These are phyloP conservation scores for Malthinus seriepunctatus DNA, from an alignment of 2,888 invertebrate species.

Conservation along the genomic window DNA sequence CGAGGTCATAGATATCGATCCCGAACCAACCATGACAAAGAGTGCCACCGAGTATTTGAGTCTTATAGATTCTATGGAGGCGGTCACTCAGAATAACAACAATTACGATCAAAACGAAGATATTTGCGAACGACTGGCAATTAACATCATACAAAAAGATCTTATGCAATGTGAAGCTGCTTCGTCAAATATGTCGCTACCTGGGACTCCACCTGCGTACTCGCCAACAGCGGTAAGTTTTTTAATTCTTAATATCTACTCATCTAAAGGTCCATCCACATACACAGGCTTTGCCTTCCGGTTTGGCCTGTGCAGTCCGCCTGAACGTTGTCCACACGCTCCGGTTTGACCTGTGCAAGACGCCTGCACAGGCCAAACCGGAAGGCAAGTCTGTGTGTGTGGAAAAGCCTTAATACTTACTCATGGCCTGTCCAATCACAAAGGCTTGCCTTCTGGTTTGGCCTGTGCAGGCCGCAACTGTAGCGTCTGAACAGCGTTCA, in stretches of 20 bases:
- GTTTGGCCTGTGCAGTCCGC: too few species aligned
- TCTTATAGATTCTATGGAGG: slow-evolving; percentile 54
- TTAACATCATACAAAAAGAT: slow-evolving; percentile 87
- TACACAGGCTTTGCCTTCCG: too few species aligned
- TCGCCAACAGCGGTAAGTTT: slow-evolving; percentile 49
- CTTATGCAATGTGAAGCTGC: slow-evolving; percentile 83
- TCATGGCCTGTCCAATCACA: too few species aligned
- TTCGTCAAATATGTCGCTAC: slow-evolving; percentile 58
- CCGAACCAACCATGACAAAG: slow-evolving; percentile 60
- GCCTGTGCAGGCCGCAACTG: too few species aligned
- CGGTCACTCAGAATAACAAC: slow-evolving; percentile 31
- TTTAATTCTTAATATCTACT: slow-evolving; percentile 1
- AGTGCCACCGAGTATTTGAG: slow-evolving; percentile 49
- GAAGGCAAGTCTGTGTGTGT: too few species aligned
- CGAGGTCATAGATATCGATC: slow-evolving; percentile 80
- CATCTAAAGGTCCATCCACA: too few species aligned
- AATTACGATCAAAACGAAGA: slow-evolving; percentile 44
- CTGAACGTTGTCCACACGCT: too few species aligned
- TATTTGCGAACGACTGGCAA: slow-evolving; percentile 77
- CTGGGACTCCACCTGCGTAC: slow-evolving; percentile 66
- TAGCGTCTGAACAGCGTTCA: too few species aligned
- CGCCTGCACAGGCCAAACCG: too few species aligned
- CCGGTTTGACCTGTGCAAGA: too few species aligned
- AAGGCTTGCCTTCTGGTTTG: too few species aligned
- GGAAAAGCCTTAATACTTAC: too few species aligned